These are phyloP conservation scores for Halcyon leucocephala DNA, from an alignment of 2,797 vertebrate genomes.

Conservation along the genomic window DNA sequence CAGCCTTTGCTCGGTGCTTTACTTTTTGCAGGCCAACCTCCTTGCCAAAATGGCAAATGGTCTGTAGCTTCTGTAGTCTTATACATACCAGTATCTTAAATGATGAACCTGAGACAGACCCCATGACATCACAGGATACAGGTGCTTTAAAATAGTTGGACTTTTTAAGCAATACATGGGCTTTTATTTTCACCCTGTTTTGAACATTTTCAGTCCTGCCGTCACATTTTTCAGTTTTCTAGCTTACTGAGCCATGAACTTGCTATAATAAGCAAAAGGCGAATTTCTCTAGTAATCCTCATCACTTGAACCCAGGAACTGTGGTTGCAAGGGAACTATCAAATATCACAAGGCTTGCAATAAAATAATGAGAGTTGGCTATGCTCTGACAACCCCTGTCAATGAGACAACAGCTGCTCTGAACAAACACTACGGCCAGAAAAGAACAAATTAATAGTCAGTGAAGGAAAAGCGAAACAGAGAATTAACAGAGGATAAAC, in stretches of 20 bases:
- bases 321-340: neutral
- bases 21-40: neutral
- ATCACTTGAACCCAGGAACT: neutral
- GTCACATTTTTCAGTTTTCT: neutral
- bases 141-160: neutral
- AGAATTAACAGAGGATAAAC: neutral
- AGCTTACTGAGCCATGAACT: neutral
- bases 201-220: neutral
- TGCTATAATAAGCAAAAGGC: neutral
- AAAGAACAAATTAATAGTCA: neutral
- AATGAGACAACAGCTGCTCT: neutral
- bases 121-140: neutral
- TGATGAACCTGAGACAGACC: neutral
- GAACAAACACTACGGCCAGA: neutral
- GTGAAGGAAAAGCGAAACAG: neutral
- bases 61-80: neutral
- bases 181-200: neutral
- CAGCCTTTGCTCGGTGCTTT: neutral
- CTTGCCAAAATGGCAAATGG: neutral
- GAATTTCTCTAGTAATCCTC: conserved; percentile 4
- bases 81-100: neutral
- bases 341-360: neutral
- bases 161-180: neutral
- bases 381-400: neutral
- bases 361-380: conserved; percentile 9